Percentiles rank a stretch among this genome's conserved stretches.
Conservation (phyloP, 2,113 vertebrate species). For the Microcebus jonahi region DNA sequence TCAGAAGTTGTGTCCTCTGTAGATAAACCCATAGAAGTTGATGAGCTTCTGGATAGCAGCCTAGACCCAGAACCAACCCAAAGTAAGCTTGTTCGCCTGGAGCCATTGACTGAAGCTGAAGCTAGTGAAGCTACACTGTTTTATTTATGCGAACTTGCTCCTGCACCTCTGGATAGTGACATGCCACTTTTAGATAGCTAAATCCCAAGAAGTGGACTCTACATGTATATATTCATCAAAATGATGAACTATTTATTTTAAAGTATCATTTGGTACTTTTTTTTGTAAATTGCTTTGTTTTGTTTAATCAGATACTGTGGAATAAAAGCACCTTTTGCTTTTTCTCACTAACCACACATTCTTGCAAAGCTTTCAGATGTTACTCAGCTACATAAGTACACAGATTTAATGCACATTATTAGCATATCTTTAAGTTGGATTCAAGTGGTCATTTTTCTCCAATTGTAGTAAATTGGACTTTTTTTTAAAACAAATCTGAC, state of each 20-base stretch:
- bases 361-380: constrained; percentile 68
- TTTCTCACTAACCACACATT: constrained; percentile 71
- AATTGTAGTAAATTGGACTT: constrained; percentile 60
- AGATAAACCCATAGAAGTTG: constrained; percentile 84
- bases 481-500: constrained; percentile 17
- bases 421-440: constrained; percentile 66
- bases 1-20: constrained; percentile 73
- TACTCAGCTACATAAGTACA: constrained; percentile 48
- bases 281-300: constrained; percentile 87
- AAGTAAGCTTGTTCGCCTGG: constrained; percentile 94
- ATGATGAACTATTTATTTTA: constrained; percentile 92
- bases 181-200: constrained; percentile 87
- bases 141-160: constrained; percentile 94
- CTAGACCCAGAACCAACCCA: constrained; percentile 84
- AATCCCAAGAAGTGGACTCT: constrained; percentile 57
- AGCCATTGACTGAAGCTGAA: constrained; percentile 95
- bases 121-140: constrained; percentile 94
- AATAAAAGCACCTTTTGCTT: constrained; percentile 78
- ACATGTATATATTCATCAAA: constrained; percentile 89
- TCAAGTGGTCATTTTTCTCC: constrained; percentile 66
- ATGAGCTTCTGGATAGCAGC: constrained; percentile 88
- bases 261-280: constrained; percentile 87
- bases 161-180: constrained; percentile 87
- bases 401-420: constrained; percentile 62
- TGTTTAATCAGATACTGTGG: constrained; percentile 82